Conservation (phyloP, 1,140 invertebrate genomes). For the Andrena cerasifolii region DNA sequence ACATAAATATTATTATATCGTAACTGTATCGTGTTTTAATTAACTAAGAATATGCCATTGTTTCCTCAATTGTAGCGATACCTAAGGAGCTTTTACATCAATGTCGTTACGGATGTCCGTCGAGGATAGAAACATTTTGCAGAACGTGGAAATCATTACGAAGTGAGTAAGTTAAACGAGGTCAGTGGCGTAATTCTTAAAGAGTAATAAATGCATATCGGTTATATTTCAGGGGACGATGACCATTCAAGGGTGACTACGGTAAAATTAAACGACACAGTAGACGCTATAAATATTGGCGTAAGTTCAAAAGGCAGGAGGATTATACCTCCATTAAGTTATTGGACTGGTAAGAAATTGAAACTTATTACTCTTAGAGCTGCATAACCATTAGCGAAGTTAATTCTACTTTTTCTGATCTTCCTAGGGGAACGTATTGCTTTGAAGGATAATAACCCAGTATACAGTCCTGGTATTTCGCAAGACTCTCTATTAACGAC, state of each 20-base stretch:
- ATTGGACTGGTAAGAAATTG: constrained; percentile 64
- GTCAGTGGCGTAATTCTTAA: background rate
- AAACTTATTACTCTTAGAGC: background rate
- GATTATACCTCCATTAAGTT: constrained; percentile 64
- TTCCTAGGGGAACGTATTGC: constrained; percentile 67
- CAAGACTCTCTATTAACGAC: background rate
- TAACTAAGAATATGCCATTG: constrained; percentile 22
- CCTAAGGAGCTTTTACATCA: constrained; percentile 66
- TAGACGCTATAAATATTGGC: constrained; percentile 29
- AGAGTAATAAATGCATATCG: background rate
- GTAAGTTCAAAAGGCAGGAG: constrained; percentile 64
- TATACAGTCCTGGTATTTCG: constrained; percentile 60
- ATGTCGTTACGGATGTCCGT: constrained; percentile 71
- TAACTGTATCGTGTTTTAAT: background rate
- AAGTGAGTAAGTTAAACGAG: constrained; percentile 25
- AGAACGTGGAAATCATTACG: constrained; percentile 60
- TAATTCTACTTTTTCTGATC: background rate
- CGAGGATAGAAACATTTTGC: constrained; percentile 69
- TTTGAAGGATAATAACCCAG: constrained; percentile 52
- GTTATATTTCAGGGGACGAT: background rate
- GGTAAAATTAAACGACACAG: background rate
- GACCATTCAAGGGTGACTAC: background rate
- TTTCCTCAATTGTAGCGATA: constrained; percentile 60
- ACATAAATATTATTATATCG: background rate
- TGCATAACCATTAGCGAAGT: background rate